Conservation (phyloP, 2,113 vertebrate species). For the Benitochromis conjunctus region DNA sequence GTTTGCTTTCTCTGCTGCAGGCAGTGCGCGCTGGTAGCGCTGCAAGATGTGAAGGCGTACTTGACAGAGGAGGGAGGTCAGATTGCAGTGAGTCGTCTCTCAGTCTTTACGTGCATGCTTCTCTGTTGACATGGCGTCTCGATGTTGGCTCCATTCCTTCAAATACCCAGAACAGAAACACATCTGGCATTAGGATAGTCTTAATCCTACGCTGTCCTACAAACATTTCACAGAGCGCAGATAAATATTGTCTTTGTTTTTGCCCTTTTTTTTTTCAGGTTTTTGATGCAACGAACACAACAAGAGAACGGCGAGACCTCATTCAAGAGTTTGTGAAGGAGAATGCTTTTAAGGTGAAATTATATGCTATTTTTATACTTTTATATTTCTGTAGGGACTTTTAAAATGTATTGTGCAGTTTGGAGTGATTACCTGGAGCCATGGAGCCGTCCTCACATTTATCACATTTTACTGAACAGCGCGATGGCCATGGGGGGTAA, state of each 20-base stretch:
- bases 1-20: constrained; percentile 63
- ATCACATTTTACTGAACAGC: not conserved
- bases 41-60: constrained; percentile 89
- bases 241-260: not conserved
- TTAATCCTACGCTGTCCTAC: constrained; percentile 6
- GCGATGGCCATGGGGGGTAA: not conserved
- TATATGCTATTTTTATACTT: not conserved
- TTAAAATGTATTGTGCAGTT: not conserved
- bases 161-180: not conserved
- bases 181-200: not conserved
- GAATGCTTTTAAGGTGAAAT: constrained; percentile 86
- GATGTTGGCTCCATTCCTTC: not conserved
- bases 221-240: not conserved
- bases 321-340: constrained; percentile 88
- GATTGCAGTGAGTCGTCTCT: constrained; percentile 84
- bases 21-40: constrained; percentile 88
- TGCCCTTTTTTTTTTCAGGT: constrained; percentile 71
- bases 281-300: constrained; percentile 98
- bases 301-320: constrained; percentile 90
- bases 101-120: not conserved
- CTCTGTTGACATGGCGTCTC: not conserved
- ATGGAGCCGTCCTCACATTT: not conserved
- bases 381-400: not conserved
- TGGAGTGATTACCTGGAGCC: not conserved
- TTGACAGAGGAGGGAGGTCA: constrained; percentile 86